Evolutionary conservation across 30 jellyfish, hydroid and myxozoan species (phyloP).

Genomic region (Mastigias papua): DNA sequence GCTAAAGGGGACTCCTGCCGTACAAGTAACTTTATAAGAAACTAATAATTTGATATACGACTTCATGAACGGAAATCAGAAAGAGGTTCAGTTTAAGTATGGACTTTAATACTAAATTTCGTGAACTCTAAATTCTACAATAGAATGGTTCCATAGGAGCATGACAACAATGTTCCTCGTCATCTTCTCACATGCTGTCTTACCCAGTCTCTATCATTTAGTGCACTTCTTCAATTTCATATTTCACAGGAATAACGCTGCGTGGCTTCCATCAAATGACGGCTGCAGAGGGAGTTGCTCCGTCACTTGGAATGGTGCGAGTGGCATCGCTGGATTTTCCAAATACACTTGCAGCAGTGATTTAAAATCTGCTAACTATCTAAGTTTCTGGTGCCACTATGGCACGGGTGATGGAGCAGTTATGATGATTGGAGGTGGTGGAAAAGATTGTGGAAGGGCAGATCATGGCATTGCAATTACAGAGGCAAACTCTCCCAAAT

Average conservation of each 20-base stretch:
- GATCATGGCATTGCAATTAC: conserved; percentile 74
- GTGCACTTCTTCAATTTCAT: no score
- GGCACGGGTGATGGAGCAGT: conserved; percentile 69
- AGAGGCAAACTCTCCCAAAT: conserved; percentile 32
- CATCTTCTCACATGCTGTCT: no score
- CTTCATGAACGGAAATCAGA: no score
- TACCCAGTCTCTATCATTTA: no score
- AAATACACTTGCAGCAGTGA: neutral
- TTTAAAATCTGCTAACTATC: conserved; percentile 23
- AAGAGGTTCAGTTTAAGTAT: no score
- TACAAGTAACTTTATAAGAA: no score
- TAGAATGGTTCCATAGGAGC: no score
- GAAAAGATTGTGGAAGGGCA: conserved; percentile 42
- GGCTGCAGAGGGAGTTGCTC: neutral
- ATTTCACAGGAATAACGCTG: neutral
- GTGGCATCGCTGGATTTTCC: neutral
- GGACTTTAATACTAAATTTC: no score
- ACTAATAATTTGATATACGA: no score
- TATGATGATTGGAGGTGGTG: conserved; percentile 71
- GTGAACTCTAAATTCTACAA: no score
- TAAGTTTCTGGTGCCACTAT: conserved; percentile 69
- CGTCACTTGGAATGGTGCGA: neutral
- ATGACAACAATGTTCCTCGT: no score
- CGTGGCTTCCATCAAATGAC: neutral
- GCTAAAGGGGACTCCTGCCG: no score